A percentile compares a stretch with the other conserved stretches of the same genome.
These are phyloP conservation scores for Streptopelia turtur DNA, from an alignment of 2,797 vertebrate species.

Conservation along the genomic window DNA sequence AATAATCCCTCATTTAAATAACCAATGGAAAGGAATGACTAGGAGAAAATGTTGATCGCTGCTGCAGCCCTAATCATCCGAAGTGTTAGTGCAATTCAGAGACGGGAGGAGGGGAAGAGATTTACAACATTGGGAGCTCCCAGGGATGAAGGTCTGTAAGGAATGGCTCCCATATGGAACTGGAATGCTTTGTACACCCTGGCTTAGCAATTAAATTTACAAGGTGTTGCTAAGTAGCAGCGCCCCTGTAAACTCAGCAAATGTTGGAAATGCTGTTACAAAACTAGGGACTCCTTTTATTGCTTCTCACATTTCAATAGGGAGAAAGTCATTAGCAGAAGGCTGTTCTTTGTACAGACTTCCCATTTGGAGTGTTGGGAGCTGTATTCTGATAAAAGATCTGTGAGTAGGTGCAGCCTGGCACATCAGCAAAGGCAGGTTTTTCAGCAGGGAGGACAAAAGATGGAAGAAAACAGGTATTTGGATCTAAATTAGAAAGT, in stretches of 20 bases:
- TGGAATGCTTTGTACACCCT: conserved; percentile 64
- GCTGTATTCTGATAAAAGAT: conserved; percentile 3
- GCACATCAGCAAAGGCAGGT: background rate
- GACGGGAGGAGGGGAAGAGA: conserved; percentile 31
- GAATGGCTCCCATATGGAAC: conserved; percentile 68
- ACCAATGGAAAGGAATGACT: conserved; percentile 67
- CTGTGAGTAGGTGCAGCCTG: background rate
- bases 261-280: conserved; percentile 51
- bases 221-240: conserved; percentile 66
- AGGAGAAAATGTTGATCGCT: conserved; percentile 20
- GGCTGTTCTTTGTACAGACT: conserved; percentile 48
- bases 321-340: conserved; percentile 54
- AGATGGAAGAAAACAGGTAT: background rate
- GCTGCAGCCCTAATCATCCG: conserved; percentile 30
- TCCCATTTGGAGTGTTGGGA: conserved; percentile 44
- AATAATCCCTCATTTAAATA: conserved; percentile 73
- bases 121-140: conserved; percentile 53
- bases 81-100: conserved; percentile 59
- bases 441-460: conserved; percentile 23
- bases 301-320: conserved; percentile 52
- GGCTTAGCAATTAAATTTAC: conserved; percentile 61
- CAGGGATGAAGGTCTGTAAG: conserved; percentile 45
- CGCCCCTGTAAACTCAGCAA: conserved; percentile 61
- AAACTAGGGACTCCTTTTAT: conserved; percentile 49
- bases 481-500: conserved; percentile 1